These are phyloP conservation scores for Cyanoderma ruficeps DNA, from an alignment of 2,113 vertebrate genomes.

Conservation along the genomic window DNA sequence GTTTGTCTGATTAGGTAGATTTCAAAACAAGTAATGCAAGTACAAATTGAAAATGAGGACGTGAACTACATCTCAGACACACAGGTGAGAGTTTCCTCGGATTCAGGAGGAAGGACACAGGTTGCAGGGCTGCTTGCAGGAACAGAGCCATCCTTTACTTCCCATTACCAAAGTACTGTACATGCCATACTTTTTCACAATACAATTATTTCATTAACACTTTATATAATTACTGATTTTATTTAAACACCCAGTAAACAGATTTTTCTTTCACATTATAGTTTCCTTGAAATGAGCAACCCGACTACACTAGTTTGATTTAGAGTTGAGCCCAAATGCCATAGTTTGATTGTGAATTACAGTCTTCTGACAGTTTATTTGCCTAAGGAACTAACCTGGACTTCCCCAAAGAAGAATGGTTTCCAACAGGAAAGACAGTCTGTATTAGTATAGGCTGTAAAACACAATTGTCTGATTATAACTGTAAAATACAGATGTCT, in stretches of 20 bases:
- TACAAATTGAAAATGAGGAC: slow-evolving; percentile 1
- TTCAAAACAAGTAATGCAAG: slow-evolving; percentile 12
- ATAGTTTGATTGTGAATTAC: neutral
- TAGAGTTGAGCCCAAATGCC: neutral
- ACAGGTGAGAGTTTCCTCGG: neutral
- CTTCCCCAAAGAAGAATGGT: neutral
- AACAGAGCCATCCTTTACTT: neutral
- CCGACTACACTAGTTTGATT: neutral
- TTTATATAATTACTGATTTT: neutral
- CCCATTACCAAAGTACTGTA: neutral
- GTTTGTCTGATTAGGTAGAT: neutral
- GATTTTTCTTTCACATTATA: neutral
- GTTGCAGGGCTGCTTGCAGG: neutral
- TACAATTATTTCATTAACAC: neutral
- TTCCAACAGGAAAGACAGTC: neutral
- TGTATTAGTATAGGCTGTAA: neutral
- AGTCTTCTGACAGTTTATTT: neutral
- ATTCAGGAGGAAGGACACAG: neutral
- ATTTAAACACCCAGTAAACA: neutral
- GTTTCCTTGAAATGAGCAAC: neutral
- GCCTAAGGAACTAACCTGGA: neutral
- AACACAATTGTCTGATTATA: neutral
- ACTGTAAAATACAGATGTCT: neutral
- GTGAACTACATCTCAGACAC: neutral
- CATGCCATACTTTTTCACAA: neutral